These are phyloP conservation scores for Malurus melanocephalus DNA, from an alignment of 2,113 vertebrate species.

Conservation along the genomic window DNA sequence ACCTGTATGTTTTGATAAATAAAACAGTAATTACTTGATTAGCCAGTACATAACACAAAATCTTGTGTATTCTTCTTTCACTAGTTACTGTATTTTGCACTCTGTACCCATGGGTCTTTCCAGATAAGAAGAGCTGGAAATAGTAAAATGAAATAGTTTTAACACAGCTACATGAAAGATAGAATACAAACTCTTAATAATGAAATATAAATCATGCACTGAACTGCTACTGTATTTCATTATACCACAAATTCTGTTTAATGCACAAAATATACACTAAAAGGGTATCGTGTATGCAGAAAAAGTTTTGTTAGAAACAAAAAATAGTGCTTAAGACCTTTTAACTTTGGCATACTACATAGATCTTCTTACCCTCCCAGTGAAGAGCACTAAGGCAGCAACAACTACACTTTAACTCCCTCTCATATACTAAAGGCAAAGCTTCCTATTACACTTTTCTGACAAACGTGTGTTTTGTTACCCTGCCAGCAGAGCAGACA, in stretches of 20 bases:
- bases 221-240: not conserved
- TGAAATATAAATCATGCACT: not conserved
- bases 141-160: not conserved
- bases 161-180: not conserved
- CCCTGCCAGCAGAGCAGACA: not conserved
- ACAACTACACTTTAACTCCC: not conserved
- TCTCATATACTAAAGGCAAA: not conserved
- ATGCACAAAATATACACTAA: not conserved
- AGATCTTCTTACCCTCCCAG: not conserved
- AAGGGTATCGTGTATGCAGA: not conserved
- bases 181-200: not conserved
- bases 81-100: not conserved
- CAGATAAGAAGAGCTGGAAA: not conserved
- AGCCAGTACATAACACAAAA: not conserved
- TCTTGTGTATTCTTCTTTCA: not conserved
- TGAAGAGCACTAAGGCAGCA: not conserved
- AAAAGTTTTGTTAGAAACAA: not conserved
- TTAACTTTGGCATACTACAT: not conserved
- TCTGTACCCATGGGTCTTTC: not conserved
- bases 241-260: not conserved
- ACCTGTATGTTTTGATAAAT: not conserved
- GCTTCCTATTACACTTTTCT: not conserved
- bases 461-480: not conserved
- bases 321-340: not conserved
- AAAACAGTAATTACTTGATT: not conserved